A percentile compares a stretch with the other conserved stretches of the same genome.
Evolutionary conservation across 2,797 vertebrate genomes (phyloP).

Genomic region (Menidia menidia): DNA sequence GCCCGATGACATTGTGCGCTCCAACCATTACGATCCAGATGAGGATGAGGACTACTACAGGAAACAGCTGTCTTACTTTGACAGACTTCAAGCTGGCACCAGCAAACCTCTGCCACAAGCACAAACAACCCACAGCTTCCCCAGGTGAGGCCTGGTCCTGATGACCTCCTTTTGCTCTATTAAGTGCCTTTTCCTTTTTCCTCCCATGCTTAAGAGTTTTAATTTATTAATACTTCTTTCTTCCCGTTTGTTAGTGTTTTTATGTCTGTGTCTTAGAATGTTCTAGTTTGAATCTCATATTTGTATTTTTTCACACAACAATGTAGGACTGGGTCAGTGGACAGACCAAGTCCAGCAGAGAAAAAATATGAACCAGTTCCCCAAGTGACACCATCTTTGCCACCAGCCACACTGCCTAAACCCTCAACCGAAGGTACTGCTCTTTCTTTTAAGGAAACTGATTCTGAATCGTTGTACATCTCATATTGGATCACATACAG

Average conservation of each 20-base stretch:
- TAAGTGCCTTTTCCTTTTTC: background rate
- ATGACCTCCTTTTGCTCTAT: background rate
- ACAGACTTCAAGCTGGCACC: conserved; percentile 81
- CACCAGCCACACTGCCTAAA: conserved; percentile 89
- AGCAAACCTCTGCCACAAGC: conserved; percentile 85
- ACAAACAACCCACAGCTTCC: conserved; percentile 87
- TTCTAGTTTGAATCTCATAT: background rate
- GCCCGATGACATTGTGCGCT: conserved; percentile 91
- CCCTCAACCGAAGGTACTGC: conserved; percentile 76
- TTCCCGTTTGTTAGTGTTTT: background rate
- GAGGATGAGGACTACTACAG: conserved; percentile 97
- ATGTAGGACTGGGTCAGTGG: conserved; percentile 87
- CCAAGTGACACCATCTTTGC: conserved; percentile 84
- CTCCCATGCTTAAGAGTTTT: background rate
- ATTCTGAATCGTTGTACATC: background rate
- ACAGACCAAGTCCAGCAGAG: conserved; percentile 86
- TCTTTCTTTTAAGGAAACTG: background rate
- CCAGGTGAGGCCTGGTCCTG: conserved; percentile 82
- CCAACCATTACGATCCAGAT: conserved; percentile 94
- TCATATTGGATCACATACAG: background rate
- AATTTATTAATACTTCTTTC: background rate
- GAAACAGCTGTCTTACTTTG: conserved; percentile 97
- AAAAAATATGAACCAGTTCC: conserved; percentile 89
- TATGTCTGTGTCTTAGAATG: background rate
- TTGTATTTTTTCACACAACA: conserved; percentile 19